Evolutionary conservation across 2,113 vertebrate genomes (phyloP), one percentile per base, ranked within the genome.

Genomic region (Rhegmatorhina hoffmannsi): DNA sequence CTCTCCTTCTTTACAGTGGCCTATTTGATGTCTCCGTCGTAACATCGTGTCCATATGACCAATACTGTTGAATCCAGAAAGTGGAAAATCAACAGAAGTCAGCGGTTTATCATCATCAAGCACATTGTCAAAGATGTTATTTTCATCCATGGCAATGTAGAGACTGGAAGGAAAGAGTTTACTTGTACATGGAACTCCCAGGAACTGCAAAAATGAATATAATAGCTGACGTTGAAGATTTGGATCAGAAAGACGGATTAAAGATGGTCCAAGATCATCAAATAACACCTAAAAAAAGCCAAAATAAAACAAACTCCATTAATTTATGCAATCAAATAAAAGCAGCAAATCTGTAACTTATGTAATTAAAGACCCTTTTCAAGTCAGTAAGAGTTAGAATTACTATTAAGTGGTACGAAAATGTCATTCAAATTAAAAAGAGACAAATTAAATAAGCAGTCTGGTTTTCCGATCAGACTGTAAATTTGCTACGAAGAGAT

Each of bases 191-290:
- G 99, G 99, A 69, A 99, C 96, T 13, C 99, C 99, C 84, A 99
- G 73, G 92, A 99, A 99, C 34, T 98, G 98, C 92, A 99, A 96
- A 90, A 99, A 99, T 29, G 97, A 97, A 14, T 97, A 96, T 3
- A 99, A 20, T 5, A 99, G 95, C 78, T 96, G 97, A 62, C 96
- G 95, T 17, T 97, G 98, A 59, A 99, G 98, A 28, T 97, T 97
- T 13, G 94, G 96, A 50, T 97, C 97, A 49, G 96, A 96, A 44
- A 99, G 97, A 34, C 84, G 97, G 91, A 99, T 98, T 69, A 99
- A 94, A 64, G 99, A 99, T 1, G 97, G 97, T 4, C 99, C 98
- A 3, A 99, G 98, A 84, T 99, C 99, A 92, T 99, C 99, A 97
- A 99, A 99, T 77, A 99, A 85, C 44, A 99, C 99, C 99, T 99